Conservation (phyloP, 1,140 invertebrate species). For the Drosophila lowei region DNA sequence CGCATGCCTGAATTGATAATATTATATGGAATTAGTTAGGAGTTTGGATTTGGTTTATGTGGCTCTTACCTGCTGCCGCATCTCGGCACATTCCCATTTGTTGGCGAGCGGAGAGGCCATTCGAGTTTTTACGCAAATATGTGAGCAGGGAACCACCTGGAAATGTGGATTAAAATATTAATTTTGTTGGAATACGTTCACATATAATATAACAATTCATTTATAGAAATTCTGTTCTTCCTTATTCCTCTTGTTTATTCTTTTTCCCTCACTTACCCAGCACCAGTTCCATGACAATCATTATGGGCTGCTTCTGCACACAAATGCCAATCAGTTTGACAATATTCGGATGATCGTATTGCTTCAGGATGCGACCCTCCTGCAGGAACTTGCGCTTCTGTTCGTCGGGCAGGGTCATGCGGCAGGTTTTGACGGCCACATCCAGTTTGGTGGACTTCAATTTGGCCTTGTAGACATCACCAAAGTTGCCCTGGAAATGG, state of each 20-base stretch:
- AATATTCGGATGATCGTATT: constrained; percentile 98
- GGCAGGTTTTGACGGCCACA: constrained; percentile 98
- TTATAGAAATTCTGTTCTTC: no score
- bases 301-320: constrained; percentile 98
- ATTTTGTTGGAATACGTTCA: no score
- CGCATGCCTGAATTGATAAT: constrained; percentile 87
- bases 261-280: constrained; percentile 37
- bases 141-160: constrained; percentile 95
- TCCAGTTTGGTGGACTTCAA: constrained; percentile 91
- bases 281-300: constrained; percentile 97
- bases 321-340: constrained; percentile 98
- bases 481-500: constrained; percentile 94
- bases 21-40: background rate
- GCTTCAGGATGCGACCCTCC: constrained; percentile 97
- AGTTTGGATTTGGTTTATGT: background rate
- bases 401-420: constrained; percentile 96
- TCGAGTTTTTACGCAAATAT: constrained; percentile 91
- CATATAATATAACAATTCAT: no score
- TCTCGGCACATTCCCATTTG: constrained; percentile 96
- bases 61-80: constrained; percentile 89
- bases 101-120: constrained; percentile 87
- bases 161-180: constrained; percentile 40
- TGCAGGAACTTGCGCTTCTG: constrained; percentile 98
- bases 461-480: constrained; percentile 96
- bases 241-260: no score